A percentile compares a stretch with the other conserved stretches of the same genome.
Conservation (phyloP, 2,113 vertebrate genomes). For the Poeciliopsis prolifica region DNA sequence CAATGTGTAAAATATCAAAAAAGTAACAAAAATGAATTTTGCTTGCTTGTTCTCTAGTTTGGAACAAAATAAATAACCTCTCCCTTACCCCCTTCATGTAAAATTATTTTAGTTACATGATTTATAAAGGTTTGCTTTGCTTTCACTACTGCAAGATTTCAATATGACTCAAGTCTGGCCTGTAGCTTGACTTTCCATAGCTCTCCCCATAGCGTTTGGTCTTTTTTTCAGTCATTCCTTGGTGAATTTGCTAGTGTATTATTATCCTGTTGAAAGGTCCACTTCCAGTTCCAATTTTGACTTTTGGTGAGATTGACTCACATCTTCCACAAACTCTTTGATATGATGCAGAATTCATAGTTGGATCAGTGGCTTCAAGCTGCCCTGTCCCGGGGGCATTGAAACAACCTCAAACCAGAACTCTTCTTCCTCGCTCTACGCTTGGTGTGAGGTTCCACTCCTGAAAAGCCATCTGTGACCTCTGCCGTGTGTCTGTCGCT, state of each 20-base stretch:
- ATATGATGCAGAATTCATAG: conserved; percentile 23
- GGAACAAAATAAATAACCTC: neutral
- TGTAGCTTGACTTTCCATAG: conserved; percentile 1
- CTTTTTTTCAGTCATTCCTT: conserved; percentile 12
- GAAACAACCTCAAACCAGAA: conserved; percentile 1
- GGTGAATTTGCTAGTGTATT: neutral
- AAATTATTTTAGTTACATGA: neutral
- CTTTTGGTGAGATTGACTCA: conserved; percentile 4
- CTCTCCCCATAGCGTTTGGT: neutral
- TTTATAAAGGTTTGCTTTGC: neutral
- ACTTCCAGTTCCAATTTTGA: conserved; percentile 11
- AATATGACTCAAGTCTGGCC: conserved; percentile 3
- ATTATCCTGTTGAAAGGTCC: conserved; percentile 13
- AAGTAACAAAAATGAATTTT: neutral
- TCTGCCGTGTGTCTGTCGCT: neutral
- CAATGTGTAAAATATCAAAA: neutral
- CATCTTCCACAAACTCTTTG: conserved; percentile 16
- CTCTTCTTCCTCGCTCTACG: conserved; percentile 9
- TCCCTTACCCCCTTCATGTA: neutral
- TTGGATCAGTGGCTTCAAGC: conserved; percentile 26
- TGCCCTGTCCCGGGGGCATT: neutral
- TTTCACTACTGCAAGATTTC: conserved; percentile 1
- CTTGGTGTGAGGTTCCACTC: conserved; percentile 8
- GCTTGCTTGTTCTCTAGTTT: neutral
- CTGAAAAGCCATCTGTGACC: conserved; percentile 8